phyloP scores from a whole-genome alignment of 2,888 invertebrate genomes.

The Dolomedes plantarius region DNA sequence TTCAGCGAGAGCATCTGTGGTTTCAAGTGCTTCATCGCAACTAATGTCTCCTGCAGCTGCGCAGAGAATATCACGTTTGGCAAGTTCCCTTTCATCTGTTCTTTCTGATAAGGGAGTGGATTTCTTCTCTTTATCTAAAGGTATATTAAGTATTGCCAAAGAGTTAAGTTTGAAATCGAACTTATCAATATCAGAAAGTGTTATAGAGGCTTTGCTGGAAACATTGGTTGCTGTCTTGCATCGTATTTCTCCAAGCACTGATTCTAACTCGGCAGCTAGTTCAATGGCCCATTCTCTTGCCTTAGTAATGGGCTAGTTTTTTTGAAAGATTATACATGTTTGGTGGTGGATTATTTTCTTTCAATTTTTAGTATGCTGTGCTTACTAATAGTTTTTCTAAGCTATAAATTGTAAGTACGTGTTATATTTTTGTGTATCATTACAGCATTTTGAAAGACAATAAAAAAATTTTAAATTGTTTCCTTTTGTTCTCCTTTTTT shows the following conservation, averaged over 20 bases:
- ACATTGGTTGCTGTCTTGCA: constrained; percentile 29
- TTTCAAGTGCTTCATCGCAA: constrained; percentile 3
- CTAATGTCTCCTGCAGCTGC: constrained; percentile 37
- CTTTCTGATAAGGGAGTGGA: constrained; percentile 16
- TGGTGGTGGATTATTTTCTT: background rate
- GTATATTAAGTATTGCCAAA: constrained; percentile 17
- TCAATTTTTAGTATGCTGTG: no score
- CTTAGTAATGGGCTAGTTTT: background rate
- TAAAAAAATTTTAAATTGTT: no score
- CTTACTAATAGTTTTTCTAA: no score
- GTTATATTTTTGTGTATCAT: no score
- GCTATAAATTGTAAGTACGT: no score
- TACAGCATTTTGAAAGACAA: background rate
- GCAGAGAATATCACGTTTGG: constrained; percentile 16
- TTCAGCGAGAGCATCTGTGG: background rate
- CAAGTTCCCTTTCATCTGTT: background rate
- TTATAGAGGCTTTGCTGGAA: constrained; percentile 39
- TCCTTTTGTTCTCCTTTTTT: no score
- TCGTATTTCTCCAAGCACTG: background rate
- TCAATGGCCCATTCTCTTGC: background rate
- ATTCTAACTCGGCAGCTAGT: background rate
- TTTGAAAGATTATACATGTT: no score
- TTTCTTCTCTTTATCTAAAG: constrained; percentile 13
- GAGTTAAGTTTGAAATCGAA: constrained; percentile 16
- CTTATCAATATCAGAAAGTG: constrained; percentile 24